phyloP scores from a whole-genome alignment of 1,140 invertebrate species.

The Cotesia typhae region DNA sequence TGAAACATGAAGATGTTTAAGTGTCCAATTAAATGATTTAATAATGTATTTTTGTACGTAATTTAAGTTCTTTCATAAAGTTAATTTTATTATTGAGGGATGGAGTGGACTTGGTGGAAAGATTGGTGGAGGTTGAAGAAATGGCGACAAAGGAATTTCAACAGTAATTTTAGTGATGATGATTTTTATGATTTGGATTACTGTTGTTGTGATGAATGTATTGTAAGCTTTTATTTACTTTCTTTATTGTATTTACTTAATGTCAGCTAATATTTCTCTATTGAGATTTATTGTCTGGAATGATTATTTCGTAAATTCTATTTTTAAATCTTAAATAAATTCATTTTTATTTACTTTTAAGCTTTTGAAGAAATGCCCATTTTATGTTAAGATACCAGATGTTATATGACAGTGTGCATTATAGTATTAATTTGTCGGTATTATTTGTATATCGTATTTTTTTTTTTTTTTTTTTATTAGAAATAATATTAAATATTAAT shows the following conservation, averaged over 20 bases:
- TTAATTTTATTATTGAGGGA: slow-evolving; percentile 45
- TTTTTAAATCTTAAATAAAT: no score
- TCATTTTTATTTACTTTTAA: no score
- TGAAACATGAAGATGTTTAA: not conserved
- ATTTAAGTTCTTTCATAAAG: not conserved
- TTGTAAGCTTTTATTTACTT: slow-evolving; percentile 55
- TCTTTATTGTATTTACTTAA: not conserved
- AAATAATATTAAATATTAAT: no score
- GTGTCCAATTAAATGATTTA: not conserved
- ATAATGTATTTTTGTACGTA: not conserved
- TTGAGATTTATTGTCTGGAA: not conserved
- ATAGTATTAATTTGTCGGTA: no score
- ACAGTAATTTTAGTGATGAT: slow-evolving; percentile 50
- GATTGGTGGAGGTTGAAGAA: slow-evolving; percentile 80
- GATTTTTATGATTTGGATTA: slow-evolving; percentile 63
- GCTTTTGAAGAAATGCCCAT: no score
- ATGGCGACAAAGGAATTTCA: slow-evolving; percentile 70
- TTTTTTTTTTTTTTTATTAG: no score
- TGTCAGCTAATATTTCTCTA: not conserved
- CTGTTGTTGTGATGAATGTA: slow-evolving; percentile 78
- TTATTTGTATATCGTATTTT: no score
- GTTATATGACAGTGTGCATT: no score
- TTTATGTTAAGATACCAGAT: no score
- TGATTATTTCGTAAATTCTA: no score
- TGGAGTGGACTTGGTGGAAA: slow-evolving; percentile 81